Conservation (phyloP, 1,140 invertebrate genomes). For the Drosophila yakuba region DNA sequence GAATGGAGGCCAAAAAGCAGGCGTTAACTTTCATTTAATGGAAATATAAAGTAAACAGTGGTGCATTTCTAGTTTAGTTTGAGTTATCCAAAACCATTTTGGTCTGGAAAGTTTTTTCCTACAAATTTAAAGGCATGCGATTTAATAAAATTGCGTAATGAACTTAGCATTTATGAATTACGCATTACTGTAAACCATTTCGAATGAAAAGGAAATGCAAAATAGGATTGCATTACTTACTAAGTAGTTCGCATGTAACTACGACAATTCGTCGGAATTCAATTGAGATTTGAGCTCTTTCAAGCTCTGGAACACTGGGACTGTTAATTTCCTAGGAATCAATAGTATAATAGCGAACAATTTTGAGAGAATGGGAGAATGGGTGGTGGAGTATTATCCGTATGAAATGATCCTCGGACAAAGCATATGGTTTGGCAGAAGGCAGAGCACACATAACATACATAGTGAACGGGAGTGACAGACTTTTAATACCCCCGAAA, state of each 20-base stretch:
- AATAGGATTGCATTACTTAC: too few relatives aligned
- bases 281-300: not conserved
- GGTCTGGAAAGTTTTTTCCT: too few relatives aligned
- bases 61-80: not conserved
- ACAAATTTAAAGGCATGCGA: not conserved
- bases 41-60: not conserved
- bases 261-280: too few relatives aligned
- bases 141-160: not conserved
- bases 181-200: not conserved
- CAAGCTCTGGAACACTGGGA: not conserved
- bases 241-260: too few relatives aligned
- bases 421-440: not conserved
- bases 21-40: not conserved
- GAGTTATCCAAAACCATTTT: not conserved
- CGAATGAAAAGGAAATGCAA: too few relatives aligned
- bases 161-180: too few relatives aligned
- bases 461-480: constrained; percentile 1
- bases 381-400: not conserved
- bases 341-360: too few relatives aligned
- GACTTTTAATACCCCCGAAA: constrained; percentile 14
- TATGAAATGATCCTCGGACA: not conserved
- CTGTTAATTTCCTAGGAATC: not conserved
- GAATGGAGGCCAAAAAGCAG: not conserved
- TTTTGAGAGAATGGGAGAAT: not conserved
- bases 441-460: not conserved